Base-by-base conservation (phyloP, 1,140 invertebrate species). In the Monochamus saltuarius region DNA sequence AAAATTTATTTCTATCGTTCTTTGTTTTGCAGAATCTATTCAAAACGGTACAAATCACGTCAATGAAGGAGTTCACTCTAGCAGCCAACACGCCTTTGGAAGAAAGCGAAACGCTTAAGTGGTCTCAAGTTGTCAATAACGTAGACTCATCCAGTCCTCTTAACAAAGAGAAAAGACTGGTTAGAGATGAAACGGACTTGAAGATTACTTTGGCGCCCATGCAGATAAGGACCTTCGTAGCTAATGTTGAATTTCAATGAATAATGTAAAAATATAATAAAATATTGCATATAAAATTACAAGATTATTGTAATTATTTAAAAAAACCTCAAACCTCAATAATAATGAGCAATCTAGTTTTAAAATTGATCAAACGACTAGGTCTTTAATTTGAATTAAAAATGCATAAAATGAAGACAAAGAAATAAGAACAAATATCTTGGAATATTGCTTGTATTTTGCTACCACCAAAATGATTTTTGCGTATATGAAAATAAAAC, bases 181-280 rank as follows among this genome's bases (percentile, higher is more conserved):
- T 7, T 2, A 42, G 39, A 7, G 39, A n/a, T 42, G 39, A 42
- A 13, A 42, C 39, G 16, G 39, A 42, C 17, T 36, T 52, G 36
- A 45, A 39, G 1, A 19, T 62, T 35, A 49, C 38, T 11, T 40
- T 62, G 17, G 40, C 10, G 34, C 60, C 60, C 10, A 57, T 57
- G 54, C 38, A 62, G 45, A 62, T 62, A 56, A 47, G 60, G 11
- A 62, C 60, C 1, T 62, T 62, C 16, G 19, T 42, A 13, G 39
- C 39, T 13, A 42, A 4, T 13, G 16, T 42, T 42, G 39, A 42
- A 29, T 3, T 29, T 29, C 22, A 29, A 29, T 29, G 22, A 29
- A 29, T 29, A 29, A 29, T 6, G 22, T 29, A 29, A 29, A 29
- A 29, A 29, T 29, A 29, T 6, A 29, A 29, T 29, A 29, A 29